These are phyloP conservation scores for Pholis gunnellus DNA, from an alignment of 2,113 vertebrate species.

Conservation along the genomic window DNA sequence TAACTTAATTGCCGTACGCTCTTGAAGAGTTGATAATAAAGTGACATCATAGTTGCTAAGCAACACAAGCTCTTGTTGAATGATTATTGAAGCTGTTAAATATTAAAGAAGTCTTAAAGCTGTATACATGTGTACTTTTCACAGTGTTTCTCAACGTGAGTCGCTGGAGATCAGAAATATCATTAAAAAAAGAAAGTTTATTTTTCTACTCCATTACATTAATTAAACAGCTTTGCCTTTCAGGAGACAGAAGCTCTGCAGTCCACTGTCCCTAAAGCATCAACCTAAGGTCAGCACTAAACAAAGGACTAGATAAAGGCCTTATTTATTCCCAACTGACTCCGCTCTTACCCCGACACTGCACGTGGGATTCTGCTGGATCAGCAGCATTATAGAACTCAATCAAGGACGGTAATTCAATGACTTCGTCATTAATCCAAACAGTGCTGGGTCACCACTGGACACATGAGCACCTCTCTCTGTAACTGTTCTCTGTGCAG, in stretches of 20 bases:
- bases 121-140: not conserved
- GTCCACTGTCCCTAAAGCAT: not conserved
- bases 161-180: slow-evolving; percentile 4
- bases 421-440: slow-evolving; percentile 48
- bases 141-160: slow-evolving; percentile 3
- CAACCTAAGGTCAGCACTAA: slow-evolving; percentile 21
- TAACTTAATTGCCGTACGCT: not conserved
- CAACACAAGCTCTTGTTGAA: slow-evolving; percentile 7
- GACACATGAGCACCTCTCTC: not conserved
- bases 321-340: slow-evolving; percentile 42
- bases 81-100: not conserved
- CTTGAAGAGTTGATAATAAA: not conserved
- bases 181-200: not conserved
- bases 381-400: slow-evolving; percentile 67
- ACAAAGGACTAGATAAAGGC: slow-evolving; percentile 36
- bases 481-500: slow-evolving; percentile 22
- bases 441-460: slow-evolving; percentile 12
- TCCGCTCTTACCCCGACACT: slow-evolving; percentile 43
- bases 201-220: slow-evolving; percentile 4
- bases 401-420: slow-evolving; percentile 62
- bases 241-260: not conserved
- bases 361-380: slow-evolving; percentile 53
- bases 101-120: not conserved
- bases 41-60: slow-evolving; percentile 28
- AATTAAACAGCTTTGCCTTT: slow-evolving; percentile 16